Evolutionary conservation across 1,140 invertebrate species (phyloP), one percentile per base, ranked within the genome.

Genomic region (Ceratina calcarata): DNA sequence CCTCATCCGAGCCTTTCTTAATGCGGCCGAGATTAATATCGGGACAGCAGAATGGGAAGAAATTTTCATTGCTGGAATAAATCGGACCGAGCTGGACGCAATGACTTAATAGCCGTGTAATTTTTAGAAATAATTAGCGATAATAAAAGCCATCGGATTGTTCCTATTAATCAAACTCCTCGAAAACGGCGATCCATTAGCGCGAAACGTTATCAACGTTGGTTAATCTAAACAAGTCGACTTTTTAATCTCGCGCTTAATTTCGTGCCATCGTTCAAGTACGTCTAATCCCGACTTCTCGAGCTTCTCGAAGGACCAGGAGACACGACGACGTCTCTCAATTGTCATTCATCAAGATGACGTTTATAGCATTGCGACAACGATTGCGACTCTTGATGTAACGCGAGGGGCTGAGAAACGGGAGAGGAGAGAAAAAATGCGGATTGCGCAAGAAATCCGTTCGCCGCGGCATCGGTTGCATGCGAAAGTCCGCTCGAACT

Each of bases 401-500:
- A 3, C 15, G 18, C 6, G 16, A 8, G 2, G 6, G 0, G 20
- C 20, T 10, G 3, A 27, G 45, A 12, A 2, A 7, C 15, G 13
- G 18, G 20, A 51, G 3, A 16, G 20, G 13, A 13, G 7, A 1
- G 16, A 53, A 27, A 49, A 24, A 71, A 64, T 37, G 13, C 53
- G 58, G 49, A 20, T 84, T 72, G 65, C 67, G 62, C 66, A 72
- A 80, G 53, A 62, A 84, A 60, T 57, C 37, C 24, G 60, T 68
- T 70, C n/a, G 61, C 27, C 55, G 58, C 18, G n/a, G 49, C 66
- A 67, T 57, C 61, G 62, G 45, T 45, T 55, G 73, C 66, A 85
- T 69, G 69, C 67, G 58, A 69, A 66, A 82, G 37, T 70, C 66
- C 20, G 55, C 16, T 60, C 37, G 70, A 61, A 49, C 62, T 69